Evolutionary conservation across 2,797 vertebrate species (phyloP), one percentile per base, ranked within the genome.

Genomic region (Poecilia velifera): DNA sequence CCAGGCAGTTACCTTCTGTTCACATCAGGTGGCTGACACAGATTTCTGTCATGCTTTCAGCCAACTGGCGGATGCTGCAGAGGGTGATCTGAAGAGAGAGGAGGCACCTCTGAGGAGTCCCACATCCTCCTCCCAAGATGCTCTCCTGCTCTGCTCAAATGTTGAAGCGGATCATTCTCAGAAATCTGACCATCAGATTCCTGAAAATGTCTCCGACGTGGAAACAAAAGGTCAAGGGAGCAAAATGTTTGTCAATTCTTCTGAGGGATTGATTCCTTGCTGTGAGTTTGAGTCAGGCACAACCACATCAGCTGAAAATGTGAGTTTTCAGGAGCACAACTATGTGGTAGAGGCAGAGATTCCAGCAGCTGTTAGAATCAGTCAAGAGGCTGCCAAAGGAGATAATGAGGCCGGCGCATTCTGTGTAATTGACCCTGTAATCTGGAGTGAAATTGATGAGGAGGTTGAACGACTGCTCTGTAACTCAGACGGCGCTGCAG

Each of bases 361-460:
- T 78, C 80, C 62, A 55, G 45, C 77, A 83, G 74, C 88, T 12
- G 83, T 76, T 78, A 85, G 68, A 82, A 86, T 91, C 86, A 89
- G 90, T 84, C 85, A 83, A 87, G 86, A 84, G 84, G 75, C 84
- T 41, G 77, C 86, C 84, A 91, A 87, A 92, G 90, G 85, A 92
- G 91, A 91, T 91, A 92, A 94, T 88, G 85, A 91, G 77, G 79
- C 74, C 34, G 84, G 79, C 76, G 68, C 78, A 85, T 84, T 88
- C 76, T 39, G 76, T 84, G 91, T 91, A 93, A 94, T 90, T 92
- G 90, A 93, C 87, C 91, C 90, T 79, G 78, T 85, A 89, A 90
- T 91, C 82, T 88, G 82, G 86, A 90, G 82, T 75, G 80, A 94
- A 89, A 82, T 76, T 86, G 90, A 86, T 83, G 72, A 79, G 51